Conservation (phyloP, 2,113 vertebrate genomes). For the Charina bottae region DNA sequence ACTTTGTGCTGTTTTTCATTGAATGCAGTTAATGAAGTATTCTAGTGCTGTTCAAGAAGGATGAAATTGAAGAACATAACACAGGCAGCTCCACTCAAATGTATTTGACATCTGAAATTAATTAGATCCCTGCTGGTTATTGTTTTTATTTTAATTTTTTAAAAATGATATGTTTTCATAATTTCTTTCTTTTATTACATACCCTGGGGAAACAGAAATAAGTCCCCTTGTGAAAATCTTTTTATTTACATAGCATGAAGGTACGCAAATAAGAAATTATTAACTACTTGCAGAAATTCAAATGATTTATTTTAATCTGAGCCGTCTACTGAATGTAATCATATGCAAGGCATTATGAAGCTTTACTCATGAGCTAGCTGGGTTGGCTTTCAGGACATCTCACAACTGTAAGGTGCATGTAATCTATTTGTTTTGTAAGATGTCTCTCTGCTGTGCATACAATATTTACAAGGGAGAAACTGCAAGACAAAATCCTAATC, state of each 20-base stretch:
- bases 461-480: not conserved
- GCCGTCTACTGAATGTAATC: slow-evolving; percentile 9
- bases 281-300: not conserved
- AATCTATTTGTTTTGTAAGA: slow-evolving; percentile 4
- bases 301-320: slow-evolving; percentile 21
- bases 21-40: not conserved
- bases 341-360: slow-evolving; percentile 8
- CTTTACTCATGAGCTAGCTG: not conserved
- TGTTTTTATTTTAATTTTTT: slow-evolving; percentile 15
- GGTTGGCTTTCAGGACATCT: not conserved
- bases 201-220: slow-evolving; percentile 21
- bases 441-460: not conserved
- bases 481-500: not conserved
- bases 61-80: slow-evolving; percentile 31
- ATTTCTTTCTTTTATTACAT: slow-evolving; percentile 19
- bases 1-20: slow-evolving; percentile 8
- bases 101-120: slow-evolving; percentile 39
- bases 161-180: slow-evolving; percentile 32
- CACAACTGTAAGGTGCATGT: not conserved
- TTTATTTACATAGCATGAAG: slow-evolving; percentile 16
- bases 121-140: slow-evolving; percentile 4
- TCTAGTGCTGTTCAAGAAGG: not conserved
- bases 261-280: slow-evolving; percentile 30
- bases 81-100: not conserved
- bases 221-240: not conserved